These are phyloP conservation scores for Halcyon smyrnensis DNA, from an alignment of 2,797 vertebrate genomes.

Conservation along the genomic window DNA sequence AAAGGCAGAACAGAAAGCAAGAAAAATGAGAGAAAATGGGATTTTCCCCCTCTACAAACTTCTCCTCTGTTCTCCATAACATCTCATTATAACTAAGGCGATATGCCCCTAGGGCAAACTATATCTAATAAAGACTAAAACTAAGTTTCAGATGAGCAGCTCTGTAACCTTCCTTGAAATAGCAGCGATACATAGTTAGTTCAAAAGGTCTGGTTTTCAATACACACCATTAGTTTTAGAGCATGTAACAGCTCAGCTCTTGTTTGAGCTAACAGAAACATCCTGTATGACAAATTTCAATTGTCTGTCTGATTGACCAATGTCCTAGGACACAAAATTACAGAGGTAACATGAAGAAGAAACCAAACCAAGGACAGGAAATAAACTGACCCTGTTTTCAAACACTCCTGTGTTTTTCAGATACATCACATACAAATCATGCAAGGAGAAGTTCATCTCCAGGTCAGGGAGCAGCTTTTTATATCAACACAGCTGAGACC, in stretches of 20 bases:
- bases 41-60: background rate
- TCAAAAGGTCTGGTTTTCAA: rapidly evolving
- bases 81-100: background rate
- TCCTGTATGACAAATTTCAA: background rate
- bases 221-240: background rate
- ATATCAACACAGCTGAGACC: background rate
- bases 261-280: background rate
- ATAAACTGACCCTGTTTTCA: background rate
- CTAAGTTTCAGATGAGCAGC: background rate
- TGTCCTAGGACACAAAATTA: background rate
- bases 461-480: background rate
- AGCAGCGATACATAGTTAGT: background rate
- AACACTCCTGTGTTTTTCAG: background rate
- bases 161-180: background rate
- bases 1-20: background rate
- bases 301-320: background rate
- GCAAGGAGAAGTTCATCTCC: background rate
- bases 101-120: background rate
- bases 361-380: background rate
- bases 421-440: background rate
- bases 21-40: background rate
- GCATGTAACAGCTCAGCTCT: background rate
- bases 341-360: background rate
- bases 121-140: background rate
- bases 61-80: background rate